These are phyloP conservation scores for Notodonta ziczac DNA, from an alignment of 2,888 invertebrate species.

Conservation along the genomic window DNA sequence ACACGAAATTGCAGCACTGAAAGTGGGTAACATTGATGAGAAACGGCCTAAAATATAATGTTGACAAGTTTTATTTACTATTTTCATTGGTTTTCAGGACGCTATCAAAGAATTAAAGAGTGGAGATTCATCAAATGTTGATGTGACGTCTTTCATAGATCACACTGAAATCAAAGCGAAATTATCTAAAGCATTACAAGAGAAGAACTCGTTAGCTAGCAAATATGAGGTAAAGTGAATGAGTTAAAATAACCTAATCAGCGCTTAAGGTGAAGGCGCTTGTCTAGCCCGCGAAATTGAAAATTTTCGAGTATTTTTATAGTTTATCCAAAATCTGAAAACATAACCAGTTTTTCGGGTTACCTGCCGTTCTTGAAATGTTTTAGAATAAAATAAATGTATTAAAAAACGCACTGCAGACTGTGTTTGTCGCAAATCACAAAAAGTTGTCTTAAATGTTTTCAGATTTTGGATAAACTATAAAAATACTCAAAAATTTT, in stretches of 20 bases:
- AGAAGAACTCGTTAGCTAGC: conserved; percentile 60
- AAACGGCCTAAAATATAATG: neutral
- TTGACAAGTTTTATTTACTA: neutral
- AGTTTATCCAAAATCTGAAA: too few species aligned
- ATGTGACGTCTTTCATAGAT: conserved; percentile 70
- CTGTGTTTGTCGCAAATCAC: too few species aligned
- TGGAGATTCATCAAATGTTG: conserved; percentile 58
- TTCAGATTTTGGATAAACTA: too few species aligned
- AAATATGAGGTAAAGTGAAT: conserved; percentile 70
- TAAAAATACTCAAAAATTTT: too few species aligned
- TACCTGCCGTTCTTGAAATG: too few species aligned
- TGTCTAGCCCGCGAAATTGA: too few species aligned
- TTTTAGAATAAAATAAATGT: too few species aligned
- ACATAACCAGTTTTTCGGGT: too few species aligned
- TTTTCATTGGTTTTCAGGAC: conserved; percentile 60
- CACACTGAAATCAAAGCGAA: conserved; percentile 78
- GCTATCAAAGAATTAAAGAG: conserved; percentile 69
- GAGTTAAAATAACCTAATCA: neutral
- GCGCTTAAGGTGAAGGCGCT: too few species aligned
- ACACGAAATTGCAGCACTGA: conserved; percentile 72
- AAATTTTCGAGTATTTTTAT: too few species aligned
- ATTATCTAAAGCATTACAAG: conserved; percentile 70
- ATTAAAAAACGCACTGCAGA: too few species aligned
- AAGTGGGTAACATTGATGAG: conserved; percentile 49
- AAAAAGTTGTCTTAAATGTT: too few species aligned